Evolutionary conservation across 2,113 vertebrate species (phyloP), one percentile per base, ranked within the genome.

Genomic region (Symphodus melops): DNA sequence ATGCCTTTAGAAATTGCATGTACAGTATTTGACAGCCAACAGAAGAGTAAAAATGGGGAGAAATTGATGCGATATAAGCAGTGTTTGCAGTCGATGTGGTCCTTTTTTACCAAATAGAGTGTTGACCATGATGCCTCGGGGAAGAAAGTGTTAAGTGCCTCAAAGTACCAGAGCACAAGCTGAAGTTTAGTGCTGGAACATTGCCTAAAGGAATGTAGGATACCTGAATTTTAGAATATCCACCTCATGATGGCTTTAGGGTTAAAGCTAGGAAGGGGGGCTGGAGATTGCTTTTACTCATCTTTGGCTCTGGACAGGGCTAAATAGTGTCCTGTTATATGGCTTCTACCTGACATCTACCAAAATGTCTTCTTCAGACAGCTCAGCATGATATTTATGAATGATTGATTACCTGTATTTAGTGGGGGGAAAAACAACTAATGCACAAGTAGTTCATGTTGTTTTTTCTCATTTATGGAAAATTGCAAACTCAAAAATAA

Each of bases 111-210:
- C 42, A 78, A 78, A 64, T 64, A 37, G 21, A 81, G 57, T 28
- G 56, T 75, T 76, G 71, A 72, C 70, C 66, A 68, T 20, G 53
- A 75, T 72, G 77, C 74, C 78, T 75, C 42, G 20, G 75, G 81
- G 58, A 81, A 78, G 54, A 58, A 72, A 53, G 49, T 57, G 54
- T 58, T 75, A 57, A 72, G 68, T 65, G 58, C 36, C 63, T 63
- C 37, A 68, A 75, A 12, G 10, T 41, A 68, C 65, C 56, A 57
- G 21, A 79, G 71, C 63, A 62, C 25, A 69, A 28, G 48, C 37
- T 68, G n/a, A 42, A 60, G 59, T 72, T 73, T 51, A 76, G 44
- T 23, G 19, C 56, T 76, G 14, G 75, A 53, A 75, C 19, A 75
- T 81, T 57, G 68, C 68, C 72, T 71, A 56, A 25, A 78, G 61